Evolutionary conservation across 2,113 vertebrate genomes (phyloP).

Genomic region (Dipodomys merriami): DNA sequence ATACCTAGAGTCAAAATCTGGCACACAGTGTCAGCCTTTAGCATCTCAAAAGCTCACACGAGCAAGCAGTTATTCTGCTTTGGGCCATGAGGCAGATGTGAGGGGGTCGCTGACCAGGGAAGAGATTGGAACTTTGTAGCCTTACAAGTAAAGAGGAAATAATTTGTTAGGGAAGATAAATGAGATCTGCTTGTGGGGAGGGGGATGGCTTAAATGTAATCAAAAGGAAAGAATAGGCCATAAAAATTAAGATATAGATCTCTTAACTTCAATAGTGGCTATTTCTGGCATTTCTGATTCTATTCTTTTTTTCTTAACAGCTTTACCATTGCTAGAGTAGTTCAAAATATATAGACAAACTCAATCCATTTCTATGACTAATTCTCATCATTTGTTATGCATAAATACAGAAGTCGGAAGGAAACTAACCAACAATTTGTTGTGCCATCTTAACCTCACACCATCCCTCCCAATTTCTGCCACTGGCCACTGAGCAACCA

Average conservation of each 20-base stretch:
- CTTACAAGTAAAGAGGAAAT: not conserved
- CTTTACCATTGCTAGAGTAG: not conserved
- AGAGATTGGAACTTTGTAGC: not conserved
- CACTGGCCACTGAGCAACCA: constrained; percentile 4
- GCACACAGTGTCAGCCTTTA: not conserved
- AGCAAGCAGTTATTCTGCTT: constrained; percentile 22
- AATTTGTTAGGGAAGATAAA: constrained; percentile 13
- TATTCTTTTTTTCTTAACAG: not conserved
- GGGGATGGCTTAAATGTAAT: not conserved
- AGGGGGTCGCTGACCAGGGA: constrained; percentile 6
- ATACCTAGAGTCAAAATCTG: not conserved
- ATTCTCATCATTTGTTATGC: constrained; percentile 7
- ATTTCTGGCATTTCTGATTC: constrained; percentile 41
- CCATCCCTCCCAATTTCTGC: not conserved
- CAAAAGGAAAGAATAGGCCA: not conserved
- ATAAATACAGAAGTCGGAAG: constrained; percentile 32
- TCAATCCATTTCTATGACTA: not conserved
- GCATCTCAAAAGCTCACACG: not conserved
- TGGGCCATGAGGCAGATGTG: not conserved
- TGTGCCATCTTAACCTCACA: constrained; percentile 2
- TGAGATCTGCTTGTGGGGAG: not conserved
- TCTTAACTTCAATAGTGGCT: constrained; percentile 27
- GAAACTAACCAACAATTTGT: not conserved
- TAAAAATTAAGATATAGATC: constrained; percentile 1
- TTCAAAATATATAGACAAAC: not conserved